These are phyloP conservation scores for Pristionchus arcanus DNA, from an alignment of 2,888 invertebrate genomes.

Conservation along the genomic window DNA sequence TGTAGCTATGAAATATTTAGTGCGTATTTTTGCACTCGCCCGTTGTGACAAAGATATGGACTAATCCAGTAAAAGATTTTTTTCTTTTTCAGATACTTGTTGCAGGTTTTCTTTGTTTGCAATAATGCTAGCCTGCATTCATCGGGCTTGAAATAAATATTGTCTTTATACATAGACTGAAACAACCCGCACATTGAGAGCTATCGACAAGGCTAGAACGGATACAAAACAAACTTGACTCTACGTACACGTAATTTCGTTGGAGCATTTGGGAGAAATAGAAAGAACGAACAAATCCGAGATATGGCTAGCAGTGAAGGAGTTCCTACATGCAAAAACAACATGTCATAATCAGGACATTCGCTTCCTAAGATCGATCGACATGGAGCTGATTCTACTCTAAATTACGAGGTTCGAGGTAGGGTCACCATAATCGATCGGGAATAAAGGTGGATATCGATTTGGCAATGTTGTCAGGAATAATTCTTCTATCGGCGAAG, in stretches of 20 bases:
- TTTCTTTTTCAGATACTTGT: no score
- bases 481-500: constrained; percentile 47
- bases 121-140: not conserved
- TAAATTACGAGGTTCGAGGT: not conserved
- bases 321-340: not conserved
- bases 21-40: not conserved
- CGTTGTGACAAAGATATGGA: no score
- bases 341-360: not conserved
- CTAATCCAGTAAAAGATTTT: no score
- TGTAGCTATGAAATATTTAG: not conserved
- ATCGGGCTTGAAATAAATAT: not conserved
- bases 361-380: constrained; percentile 8
- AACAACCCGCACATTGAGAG: constrained; percentile 34
- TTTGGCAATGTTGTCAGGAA: constrained; percentile 25
- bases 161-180: not conserved
- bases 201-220: constrained; percentile 34
- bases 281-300: not conserved
- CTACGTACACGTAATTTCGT: not conserved
- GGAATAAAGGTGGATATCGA: constrained; percentile 41
- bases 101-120: not conserved
- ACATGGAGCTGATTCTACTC: not conserved
- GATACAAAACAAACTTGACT: not conserved
- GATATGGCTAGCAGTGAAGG: not conserved
- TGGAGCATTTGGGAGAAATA: not conserved
- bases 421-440: constrained; percentile 47